Conservation (phyloP, 2,797 vertebrate species). For the Liasis olivaceus region DNA sequence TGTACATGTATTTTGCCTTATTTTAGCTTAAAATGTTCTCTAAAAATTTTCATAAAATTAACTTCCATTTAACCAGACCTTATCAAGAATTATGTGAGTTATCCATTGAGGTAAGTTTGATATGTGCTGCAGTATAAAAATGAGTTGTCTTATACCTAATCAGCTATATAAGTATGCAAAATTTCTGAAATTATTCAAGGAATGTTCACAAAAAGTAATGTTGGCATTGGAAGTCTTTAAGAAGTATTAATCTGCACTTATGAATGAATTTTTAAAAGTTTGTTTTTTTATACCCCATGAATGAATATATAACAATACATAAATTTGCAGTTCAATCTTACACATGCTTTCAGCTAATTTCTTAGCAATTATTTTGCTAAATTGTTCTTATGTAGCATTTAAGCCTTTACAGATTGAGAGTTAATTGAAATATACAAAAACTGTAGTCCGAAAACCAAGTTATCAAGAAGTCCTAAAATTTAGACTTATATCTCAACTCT, state of each 20-base stretch:
- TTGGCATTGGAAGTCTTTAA: not conserved
- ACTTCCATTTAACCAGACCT: not conserved
- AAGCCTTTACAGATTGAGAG: not conserved
- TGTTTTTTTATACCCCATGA: not conserved
- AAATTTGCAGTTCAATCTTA: too few relatives aligned
- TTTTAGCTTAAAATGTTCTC: not conserved
- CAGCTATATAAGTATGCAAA: not conserved
- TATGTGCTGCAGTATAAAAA: too few relatives aligned
- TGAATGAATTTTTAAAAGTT: not conserved
- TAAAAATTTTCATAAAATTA: not conserved
- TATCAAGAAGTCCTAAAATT: not conserved
- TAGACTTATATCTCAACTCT: not conserved
- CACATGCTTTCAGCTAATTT: too few relatives aligned
- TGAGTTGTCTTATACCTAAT: not conserved
- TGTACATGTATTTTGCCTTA: not conserved
- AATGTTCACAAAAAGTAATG: not conserved
- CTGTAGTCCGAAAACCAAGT: not conserved
- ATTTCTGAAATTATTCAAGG: not conserved
- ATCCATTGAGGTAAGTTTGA: not conserved
- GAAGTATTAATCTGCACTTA: constrained; percentile 69
- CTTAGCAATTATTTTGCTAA: not conserved
- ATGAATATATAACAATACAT: too few relatives aligned
- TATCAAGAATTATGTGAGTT: not conserved
- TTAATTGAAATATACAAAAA: not conserved
- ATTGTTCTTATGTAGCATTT: not conserved